Evolutionary conservation across 2,797 vertebrate species (phyloP).

Genomic region (Acipenser transmontanus): DNA sequence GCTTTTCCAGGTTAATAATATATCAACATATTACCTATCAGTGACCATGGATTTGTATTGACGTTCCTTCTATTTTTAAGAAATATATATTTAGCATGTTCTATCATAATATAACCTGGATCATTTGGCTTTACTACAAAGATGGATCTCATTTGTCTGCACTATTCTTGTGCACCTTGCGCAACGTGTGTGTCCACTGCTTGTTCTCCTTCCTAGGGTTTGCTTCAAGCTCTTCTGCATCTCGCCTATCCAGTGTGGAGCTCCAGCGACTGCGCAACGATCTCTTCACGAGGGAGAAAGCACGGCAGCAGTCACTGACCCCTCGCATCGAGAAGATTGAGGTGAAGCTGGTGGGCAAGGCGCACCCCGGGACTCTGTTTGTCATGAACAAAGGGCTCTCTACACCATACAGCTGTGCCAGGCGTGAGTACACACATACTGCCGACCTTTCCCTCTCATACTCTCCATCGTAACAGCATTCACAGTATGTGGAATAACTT

Average conservation of each 20-base stretch:
- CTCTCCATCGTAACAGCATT: too few relatives aligned
- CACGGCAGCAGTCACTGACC: slow-evolving; percentile 70
- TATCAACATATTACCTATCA: too few relatives aligned
- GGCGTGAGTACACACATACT: slow-evolving; percentile 68
- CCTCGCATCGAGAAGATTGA: slow-evolving; percentile 90
- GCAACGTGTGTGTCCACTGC: not conserved
- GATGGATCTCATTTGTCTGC: too few relatives aligned
- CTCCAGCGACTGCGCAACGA: slow-evolving; percentile 56
- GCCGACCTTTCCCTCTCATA: too few relatives aligned
- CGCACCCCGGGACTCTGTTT: slow-evolving; percentile 65
- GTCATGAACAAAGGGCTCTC: slow-evolving; percentile 90
- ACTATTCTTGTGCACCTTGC: too few relatives aligned
- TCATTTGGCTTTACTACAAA: too few relatives aligned
- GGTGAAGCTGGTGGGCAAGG: slow-evolving; percentile 70
- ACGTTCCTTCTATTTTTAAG: too few relatives aligned
- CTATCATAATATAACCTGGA: too few relatives aligned
- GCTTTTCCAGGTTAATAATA: too few relatives aligned
- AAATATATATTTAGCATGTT: too few relatives aligned
- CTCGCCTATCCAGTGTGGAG: slow-evolving; percentile 39
- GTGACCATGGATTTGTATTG: too few relatives aligned
- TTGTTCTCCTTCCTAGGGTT: slow-evolving; percentile 45
- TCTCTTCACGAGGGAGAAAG: slow-evolving; percentile 77
- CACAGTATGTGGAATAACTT: too few relatives aligned
- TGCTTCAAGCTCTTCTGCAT: slow-evolving; percentile 42
- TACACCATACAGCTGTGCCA: slow-evolving; percentile 82